Evolutionary conservation across 2,113 vertebrate genomes (phyloP), one percentile per base, ranked within the genome.

Genomic region (Saccopteryx leptura): DNA sequence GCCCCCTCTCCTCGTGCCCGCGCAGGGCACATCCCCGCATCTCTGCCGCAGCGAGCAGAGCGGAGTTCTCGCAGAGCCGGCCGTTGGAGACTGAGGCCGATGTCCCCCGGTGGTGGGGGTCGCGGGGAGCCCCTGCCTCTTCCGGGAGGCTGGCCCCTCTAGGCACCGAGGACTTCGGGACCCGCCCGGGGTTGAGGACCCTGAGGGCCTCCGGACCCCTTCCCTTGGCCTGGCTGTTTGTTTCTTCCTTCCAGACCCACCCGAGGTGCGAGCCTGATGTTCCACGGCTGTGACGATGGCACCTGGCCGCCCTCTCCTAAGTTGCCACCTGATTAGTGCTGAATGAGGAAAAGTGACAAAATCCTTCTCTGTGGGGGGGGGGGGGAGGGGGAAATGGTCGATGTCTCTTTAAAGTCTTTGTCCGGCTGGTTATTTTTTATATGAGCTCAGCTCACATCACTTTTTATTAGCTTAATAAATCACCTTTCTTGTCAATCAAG

Each of bases 381-480:
- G 39, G 39, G 94, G 96, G 96, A 97, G 98, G 98, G 98, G 98
- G 98, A 98, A 98, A 98, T 98, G 98, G 98, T 98, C 98, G 98
- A 98, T 99, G 98, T 99, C 98, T 99, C 98, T 99, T 99, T 99
- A 99, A 99, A 99, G 99, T 99, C 99, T 99, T 99, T 99, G 98
- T 99, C 99, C 99, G 98, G 98, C 98, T 99, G 98, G 98, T 99
- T 99, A 99, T 99, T 99, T 99, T 99, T 99, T 99, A 99, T 99
- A 99, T 99, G 99, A 99, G 99, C 99, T 99, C 99, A 99, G 99
- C 99, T 99, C 99, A 99, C 99, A 99, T 99, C 99, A 99, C 99
- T 99, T 99, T 99, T 99, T 99, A 99, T 99, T 99, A 99, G 99
- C 99, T 99, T 99, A 99, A 99, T 99, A 99, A 99, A 99, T 99